Conservation (phyloP, 2,888 invertebrate species). For the Fabriciana adippe region DNA sequence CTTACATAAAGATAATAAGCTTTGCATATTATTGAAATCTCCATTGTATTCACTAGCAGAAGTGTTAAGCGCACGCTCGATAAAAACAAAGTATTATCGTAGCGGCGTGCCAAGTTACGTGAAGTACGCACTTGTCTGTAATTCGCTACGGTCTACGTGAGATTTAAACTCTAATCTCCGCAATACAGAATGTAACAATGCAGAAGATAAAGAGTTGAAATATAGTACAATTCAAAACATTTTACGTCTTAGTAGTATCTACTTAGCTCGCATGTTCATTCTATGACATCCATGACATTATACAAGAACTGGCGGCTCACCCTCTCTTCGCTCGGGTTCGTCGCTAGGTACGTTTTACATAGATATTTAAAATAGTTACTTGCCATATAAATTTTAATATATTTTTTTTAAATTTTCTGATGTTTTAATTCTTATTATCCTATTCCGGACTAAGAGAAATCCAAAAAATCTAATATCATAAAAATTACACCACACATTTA, state of each 20-base stretch:
- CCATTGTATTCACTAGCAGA: conserved; percentile 27
- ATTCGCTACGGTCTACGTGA: conserved; percentile 25
- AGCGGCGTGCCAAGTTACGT: conserved; percentile 33
- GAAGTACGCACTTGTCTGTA: conserved; percentile 29
- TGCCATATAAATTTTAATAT: too few relatives aligned
- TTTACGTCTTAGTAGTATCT: not conserved
- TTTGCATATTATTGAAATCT: conserved; percentile 24
- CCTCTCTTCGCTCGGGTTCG: too few relatives aligned
- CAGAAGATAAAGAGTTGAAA: not conserved
- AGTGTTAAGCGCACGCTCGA: conserved; percentile 27
- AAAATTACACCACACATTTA: too few relatives aligned
- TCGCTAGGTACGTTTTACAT: too few relatives aligned
- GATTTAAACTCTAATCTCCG: conserved; percentile 13
- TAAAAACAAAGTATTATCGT: conserved; percentile 39
- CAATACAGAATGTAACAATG: not conserved
- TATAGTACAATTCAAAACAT: not conserved
- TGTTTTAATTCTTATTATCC: too few relatives aligned
- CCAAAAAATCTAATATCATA: too few relatives aligned
- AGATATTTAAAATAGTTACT: too few relatives aligned
- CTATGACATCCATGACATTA: too few relatives aligned
- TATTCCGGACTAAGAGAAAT: too few relatives aligned
- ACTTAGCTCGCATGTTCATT: too few relatives aligned
- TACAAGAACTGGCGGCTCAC: too few relatives aligned
- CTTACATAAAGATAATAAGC: conserved; percentile 15
- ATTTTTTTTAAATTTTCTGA: too few relatives aligned